Evolutionary conservation across 2,888 invertebrate species (phyloP), one percentile per base, ranked within the genome.

Genomic region (Hypomecis punctinalis): DNA sequence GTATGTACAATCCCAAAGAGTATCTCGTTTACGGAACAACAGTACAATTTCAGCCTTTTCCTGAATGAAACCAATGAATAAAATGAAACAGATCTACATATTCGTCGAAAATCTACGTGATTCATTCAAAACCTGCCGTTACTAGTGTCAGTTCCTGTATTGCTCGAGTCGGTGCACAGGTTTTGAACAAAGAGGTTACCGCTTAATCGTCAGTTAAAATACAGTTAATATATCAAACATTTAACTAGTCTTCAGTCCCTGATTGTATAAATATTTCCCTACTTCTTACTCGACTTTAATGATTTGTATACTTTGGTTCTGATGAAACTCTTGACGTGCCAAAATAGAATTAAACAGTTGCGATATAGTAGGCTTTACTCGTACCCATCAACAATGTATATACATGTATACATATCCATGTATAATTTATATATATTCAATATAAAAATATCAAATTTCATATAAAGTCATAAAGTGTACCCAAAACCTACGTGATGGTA

Each of bases 401-500:
- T 92, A 92, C 91, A 92, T 91, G 91, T 92, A 91, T 91, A 93
- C 91, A 91, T 92, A 91, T 89, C 85, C 91, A 91, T 92, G 92
- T 92, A 92, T 91, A 92, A 91, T 92, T 91, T 92, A 92, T 92
- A 92, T 92, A 92, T 92, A 91, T 91, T 91, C 88, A 91, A 91
- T 92, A 92, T 89, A 93, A 93, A 93, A 93, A 93, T 92, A 92
- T 92, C 85, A 91, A 92, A 91, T 92, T 93, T 93, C 85, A 92
- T 93, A 92, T 92, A 93, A 93, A 93, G 92, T 91, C 91, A 91
- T 91, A 93, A 93, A 93, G 91, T 92, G 93, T 93, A 93, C 93
- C 93, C 93, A 93, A 93, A 93, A 92, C 91, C 92, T 93, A 93
- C 92, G 89, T 90, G 90, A 88, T 91, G 92, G 92, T 92, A 91